Conservation (phyloP, 2,113 vertebrate species). For the Barnardius zonarius region DNA sequence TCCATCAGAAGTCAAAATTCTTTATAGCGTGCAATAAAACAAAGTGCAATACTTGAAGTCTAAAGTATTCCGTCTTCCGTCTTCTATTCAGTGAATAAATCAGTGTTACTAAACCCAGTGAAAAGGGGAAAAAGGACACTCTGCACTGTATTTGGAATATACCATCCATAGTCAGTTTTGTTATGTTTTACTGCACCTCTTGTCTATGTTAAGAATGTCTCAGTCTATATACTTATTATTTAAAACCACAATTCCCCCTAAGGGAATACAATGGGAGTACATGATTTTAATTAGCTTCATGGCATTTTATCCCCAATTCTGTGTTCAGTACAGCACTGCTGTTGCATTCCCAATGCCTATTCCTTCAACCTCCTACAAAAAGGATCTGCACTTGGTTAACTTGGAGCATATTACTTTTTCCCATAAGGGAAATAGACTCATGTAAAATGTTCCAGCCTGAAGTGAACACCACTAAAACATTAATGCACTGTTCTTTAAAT, state of each 20-base stretch:
- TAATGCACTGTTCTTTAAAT: slow-evolving; percentile 41
- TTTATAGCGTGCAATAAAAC: slow-evolving; percentile 26
- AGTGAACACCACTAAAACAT: slow-evolving; percentile 37
- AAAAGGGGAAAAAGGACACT: slow-evolving; percentile 4
- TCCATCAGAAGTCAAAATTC: not conserved
- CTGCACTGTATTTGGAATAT: not conserved
- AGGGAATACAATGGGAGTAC: slow-evolving; percentile 5
- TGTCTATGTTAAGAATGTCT: slow-evolving; percentile 41
- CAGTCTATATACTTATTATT: slow-evolving; percentile 27
- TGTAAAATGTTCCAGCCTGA: not conserved
- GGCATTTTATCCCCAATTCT: slow-evolving; percentile 4
- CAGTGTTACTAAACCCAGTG: not conserved
- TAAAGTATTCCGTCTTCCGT: not conserved
- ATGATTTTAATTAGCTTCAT: slow-evolving; percentile 47
- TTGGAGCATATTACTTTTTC: slow-evolving; percentile 16
- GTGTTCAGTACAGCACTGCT: not conserved
- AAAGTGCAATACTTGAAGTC: not conserved
- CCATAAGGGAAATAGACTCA: not conserved
- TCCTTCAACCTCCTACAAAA: not conserved
- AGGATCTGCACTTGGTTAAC: slow-evolving; percentile 11
- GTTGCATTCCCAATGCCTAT: slow-evolving; percentile 11
- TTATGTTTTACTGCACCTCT: slow-evolving; percentile 30
- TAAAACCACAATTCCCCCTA: slow-evolving; percentile 21
- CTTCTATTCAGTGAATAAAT: not conserved
- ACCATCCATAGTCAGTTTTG: not conserved